Percentiles rank a stretch among this genome's conserved stretches.
phyloP scores from a whole-genome alignment of 2,888 invertebrate species.

The Lepidochitona cinerea region DNA sequence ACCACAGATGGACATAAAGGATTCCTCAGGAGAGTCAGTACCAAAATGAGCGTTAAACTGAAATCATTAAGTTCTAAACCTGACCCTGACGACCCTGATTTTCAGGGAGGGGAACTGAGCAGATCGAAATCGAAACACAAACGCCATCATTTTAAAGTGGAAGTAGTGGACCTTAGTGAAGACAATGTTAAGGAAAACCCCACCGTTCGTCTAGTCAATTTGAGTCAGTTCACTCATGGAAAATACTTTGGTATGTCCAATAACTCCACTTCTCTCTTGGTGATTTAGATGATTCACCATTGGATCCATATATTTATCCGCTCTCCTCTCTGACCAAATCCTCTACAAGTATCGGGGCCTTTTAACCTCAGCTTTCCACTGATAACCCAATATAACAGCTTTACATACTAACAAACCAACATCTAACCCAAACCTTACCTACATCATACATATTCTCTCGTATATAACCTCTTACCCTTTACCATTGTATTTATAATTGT shows the following conservation, averaged over 20 bases:
- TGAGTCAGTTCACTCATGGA: slow-evolving; percentile 21
- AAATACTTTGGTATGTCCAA: slow-evolving; percentile 16
- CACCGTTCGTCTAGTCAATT: slow-evolving; percentile 41
- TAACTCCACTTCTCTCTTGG: no score
- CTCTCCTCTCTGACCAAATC: no score
- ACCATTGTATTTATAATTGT: background rate
- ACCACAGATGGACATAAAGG: slow-evolving; percentile 15
- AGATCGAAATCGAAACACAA: slow-evolving; percentile 7
- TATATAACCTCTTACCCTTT: no score
- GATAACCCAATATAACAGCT: no score
- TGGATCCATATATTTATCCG: no score
- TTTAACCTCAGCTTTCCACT: no score
- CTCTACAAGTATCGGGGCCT: no score
- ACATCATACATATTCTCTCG: no score
- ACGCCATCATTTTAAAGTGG: slow-evolving; percentile 33
- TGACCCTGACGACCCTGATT: slow-evolving; percentile 18
- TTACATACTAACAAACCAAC: no score
- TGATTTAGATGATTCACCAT: no score
- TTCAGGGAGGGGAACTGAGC: slow-evolving; percentile 15
- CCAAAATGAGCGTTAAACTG: slow-evolving; percentile 56
- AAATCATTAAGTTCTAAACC: slow-evolving; percentile 27
- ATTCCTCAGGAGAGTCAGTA: slow-evolving; percentile 51
- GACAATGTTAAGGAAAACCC: slow-evolving; percentile 41
- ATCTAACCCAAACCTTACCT: no score
- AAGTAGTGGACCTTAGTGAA: slow-evolving; percentile 53